phyloP scores from a whole-genome alignment of 2,113 vertebrate genomes.

The Synodontis membranacea region DNA sequence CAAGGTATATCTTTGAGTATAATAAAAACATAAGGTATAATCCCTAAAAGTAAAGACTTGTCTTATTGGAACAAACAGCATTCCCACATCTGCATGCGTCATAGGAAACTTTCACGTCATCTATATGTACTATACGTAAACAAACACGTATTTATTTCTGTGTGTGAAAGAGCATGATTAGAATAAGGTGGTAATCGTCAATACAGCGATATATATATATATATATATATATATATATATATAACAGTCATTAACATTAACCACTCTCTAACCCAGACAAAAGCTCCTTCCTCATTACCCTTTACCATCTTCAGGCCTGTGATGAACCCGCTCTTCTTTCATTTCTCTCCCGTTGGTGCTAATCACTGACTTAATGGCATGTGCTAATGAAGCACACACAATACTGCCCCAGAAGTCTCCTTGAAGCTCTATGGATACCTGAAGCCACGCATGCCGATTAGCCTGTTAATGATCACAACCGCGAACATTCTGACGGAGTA shows the following conservation, averaged over 20 bases:
- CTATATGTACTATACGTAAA: not conserved
- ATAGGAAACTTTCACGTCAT: not conserved
- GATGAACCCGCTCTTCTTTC: not conserved
- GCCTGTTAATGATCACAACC: conserved; percentile 32
- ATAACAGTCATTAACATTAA: conserved; percentile 32
- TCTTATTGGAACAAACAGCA: not conserved
- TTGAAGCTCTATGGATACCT: conserved; percentile 56
- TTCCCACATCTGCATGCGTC: no score
- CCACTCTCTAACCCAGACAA: conserved; percentile 29
- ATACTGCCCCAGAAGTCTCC: conserved; percentile 60
- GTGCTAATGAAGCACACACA: conserved; percentile 56
- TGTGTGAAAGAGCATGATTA: conserved; percentile 1
- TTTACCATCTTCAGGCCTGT: conserved; percentile 10
- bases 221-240: no score
- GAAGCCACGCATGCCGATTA: not conserved
- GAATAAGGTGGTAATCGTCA: conserved; percentile 6
- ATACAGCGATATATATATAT: no score
- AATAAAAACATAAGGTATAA: not conserved
- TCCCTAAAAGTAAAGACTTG: not conserved
- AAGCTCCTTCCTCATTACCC: conserved; percentile 31
- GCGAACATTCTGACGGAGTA: conserved; percentile 14
- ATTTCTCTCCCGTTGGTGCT: not conserved
- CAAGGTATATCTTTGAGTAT: not conserved
- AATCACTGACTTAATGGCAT: conserved; percentile 26
- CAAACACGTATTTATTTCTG: not conserved